These are phyloP conservation scores for Phthorimaea operculella DNA, from an alignment of 1,140 invertebrate species.

Conservation along the genomic window DNA sequence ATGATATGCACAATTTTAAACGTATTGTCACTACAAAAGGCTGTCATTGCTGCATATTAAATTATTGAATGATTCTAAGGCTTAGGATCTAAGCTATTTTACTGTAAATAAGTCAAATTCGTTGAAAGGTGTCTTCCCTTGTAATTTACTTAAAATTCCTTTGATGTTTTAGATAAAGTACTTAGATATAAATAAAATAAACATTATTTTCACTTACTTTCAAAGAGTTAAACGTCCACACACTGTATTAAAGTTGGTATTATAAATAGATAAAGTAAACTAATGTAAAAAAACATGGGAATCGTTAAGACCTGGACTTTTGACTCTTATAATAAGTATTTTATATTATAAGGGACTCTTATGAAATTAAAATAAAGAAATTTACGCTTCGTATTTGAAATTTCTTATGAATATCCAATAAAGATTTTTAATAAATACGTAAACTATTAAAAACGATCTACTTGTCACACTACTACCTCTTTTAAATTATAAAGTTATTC, in stretches of 20 bases:
- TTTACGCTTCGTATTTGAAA: slow-evolving; percentile 30
- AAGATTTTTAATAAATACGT: slow-evolving; percentile 29
- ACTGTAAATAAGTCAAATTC: slow-evolving; percentile 14
- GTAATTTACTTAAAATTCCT: slow-evolving; percentile 2
- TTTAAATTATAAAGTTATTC: too few relatives aligned
- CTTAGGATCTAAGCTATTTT: not conserved
- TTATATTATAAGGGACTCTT: slow-evolving; percentile 12
- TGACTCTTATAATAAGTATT: not conserved
- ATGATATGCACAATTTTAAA: slow-evolving; percentile 28
- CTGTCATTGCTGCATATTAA: slow-evolving; percentile 18
- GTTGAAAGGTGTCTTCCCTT: slow-evolving; percentile 13
- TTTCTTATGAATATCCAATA: slow-evolving; percentile 40
- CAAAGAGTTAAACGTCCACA: too few relatives aligned
- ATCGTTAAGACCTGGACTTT: too few relatives aligned
- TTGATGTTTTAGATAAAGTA: not conserved
- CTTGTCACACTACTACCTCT: too few relatives aligned
- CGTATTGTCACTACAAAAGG: slow-evolving; percentile 18
- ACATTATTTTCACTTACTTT: too few relatives aligned
- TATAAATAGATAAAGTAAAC: not conserved
- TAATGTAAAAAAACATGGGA: too few relatives aligned
- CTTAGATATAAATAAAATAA: too few relatives aligned
- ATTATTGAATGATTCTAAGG: not conserved
- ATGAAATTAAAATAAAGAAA: slow-evolving; percentile 20
- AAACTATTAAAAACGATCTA: slow-evolving; percentile 23
- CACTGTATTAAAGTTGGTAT: not conserved